A percentile compares a stretch with the other conserved stretches of the same genome.
Evolutionary conservation across 2,113 vertebrate genomes (phyloP).

Genomic region (Ciconia stormi): DNA sequence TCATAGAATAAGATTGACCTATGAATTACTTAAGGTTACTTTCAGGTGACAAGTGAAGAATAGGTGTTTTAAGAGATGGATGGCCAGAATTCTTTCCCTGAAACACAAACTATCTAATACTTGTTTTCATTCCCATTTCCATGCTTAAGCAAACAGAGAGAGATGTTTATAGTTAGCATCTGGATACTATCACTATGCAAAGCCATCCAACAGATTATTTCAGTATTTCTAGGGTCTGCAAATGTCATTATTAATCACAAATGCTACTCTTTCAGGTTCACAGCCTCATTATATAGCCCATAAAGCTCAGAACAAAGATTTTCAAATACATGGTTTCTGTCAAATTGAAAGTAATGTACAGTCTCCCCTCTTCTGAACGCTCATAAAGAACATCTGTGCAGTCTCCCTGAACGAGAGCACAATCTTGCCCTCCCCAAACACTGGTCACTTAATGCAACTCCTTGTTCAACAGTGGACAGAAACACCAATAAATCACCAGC

Average conservation of each 20-base stretch:
- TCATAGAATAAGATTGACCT: neutral
- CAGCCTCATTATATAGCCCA: neutral
- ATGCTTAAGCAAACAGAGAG: neutral
- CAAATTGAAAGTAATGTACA: neutral
- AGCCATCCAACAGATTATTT: slow-evolving; percentile 6
- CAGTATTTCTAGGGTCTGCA: slow-evolving; percentile 11
- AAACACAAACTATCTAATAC: neutral
- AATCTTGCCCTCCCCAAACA: neutral
- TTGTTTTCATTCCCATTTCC: slow-evolving; percentile 14
- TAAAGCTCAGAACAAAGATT: slow-evolving; percentile 19
- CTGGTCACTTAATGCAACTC: neutral
- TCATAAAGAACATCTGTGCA: slow-evolving; percentile 34
- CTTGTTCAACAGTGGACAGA: neutral
- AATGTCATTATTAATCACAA: slow-evolving; percentile 52
- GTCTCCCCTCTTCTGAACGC: neutral
- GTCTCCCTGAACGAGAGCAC: neutral
- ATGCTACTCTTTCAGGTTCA: slow-evolving; percentile 31
- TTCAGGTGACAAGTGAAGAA: neutral
- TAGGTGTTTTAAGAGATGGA: neutral
- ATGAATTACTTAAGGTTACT: neutral
- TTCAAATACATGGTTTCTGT: slow-evolving; percentile 17
- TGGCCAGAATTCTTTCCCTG: neutral
- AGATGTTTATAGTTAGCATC: slow-evolving; percentile 48
- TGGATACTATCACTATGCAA: slow-evolving; percentile 37
- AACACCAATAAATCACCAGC: slow-evolving; percentile 28